Evolutionary conservation across 2,797 vertebrate genomes (phyloP).

Genomic region (Arnoldichthys spilopterus): DNA sequence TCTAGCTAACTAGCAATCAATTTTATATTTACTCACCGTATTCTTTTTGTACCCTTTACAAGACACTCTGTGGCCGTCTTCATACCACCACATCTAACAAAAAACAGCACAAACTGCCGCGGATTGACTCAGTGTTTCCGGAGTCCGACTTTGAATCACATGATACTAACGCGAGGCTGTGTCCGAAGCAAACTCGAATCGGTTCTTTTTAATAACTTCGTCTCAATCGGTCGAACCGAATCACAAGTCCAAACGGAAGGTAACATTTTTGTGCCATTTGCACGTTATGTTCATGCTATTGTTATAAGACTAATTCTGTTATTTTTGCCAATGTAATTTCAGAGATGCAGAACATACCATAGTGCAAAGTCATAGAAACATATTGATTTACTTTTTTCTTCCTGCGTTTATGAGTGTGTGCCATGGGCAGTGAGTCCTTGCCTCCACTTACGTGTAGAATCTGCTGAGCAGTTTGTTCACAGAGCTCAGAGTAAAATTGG

Average conservation of each 20-base stretch:
- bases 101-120: neutral
- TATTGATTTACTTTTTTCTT: too few species aligned
- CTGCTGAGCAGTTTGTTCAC: too few species aligned
- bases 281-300: too few species aligned
- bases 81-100: neutral
- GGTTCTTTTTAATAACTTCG: neutral
- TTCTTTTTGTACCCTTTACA: too few species aligned
- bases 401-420: too few species aligned
- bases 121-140: constrained; percentile 68
- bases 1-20: neutral
- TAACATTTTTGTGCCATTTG: neutral
- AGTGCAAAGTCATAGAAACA: too few species aligned
- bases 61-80: neutral
- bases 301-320: too few species aligned
- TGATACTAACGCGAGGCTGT: constrained; percentile 64
- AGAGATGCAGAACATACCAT: too few species aligned
- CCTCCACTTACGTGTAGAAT: too few species aligned
- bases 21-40: neutral
- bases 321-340: too few species aligned
- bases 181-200: neutral
- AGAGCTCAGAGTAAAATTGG: too few species aligned
- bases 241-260: neutral
- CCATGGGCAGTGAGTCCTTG: too few species aligned
- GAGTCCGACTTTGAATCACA: constrained; percentile 87
- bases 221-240: neutral